Percentiles rank a stretch among this genome's conserved stretches.
These are phyloP conservation scores for Nannobrachium achirus DNA, from an alignment of 2,113 vertebrate species.

Conservation along the genomic window DNA sequence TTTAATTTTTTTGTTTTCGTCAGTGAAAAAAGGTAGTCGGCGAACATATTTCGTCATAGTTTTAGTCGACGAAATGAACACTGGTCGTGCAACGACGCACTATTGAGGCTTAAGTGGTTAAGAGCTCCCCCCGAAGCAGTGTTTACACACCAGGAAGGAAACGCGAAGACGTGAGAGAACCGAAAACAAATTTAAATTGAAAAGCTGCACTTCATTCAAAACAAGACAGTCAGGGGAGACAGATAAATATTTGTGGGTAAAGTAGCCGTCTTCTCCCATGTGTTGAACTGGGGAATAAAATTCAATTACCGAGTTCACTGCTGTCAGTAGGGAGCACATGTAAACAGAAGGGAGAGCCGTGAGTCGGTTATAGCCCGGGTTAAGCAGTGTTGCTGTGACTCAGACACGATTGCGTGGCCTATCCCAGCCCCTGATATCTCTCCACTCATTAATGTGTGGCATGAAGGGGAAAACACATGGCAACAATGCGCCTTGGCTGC, in stretches of 20 bases:
- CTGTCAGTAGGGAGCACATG: constrained; percentile 48
- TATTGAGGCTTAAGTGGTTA: too few relatives aligned
- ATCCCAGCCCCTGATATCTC: constrained; percentile 38
- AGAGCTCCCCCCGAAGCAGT: background rate
- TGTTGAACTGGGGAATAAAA: constrained; percentile 52
- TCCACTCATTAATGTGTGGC: constrained; percentile 63
- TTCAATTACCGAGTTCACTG: constrained; percentile 43
- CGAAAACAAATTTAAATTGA: constrained; percentile 54
- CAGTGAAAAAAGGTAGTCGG: too few relatives aligned
- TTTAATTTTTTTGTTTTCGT: too few relatives aligned
- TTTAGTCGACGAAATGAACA: too few relatives aligned
- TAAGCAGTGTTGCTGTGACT: constrained; percentile 43
- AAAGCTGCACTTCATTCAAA: constrained; percentile 43
- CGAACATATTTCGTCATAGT: too few relatives aligned
- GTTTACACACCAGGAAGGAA: constrained; percentile 25
- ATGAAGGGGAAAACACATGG: constrained; percentile 68
- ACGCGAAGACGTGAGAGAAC: constrained; percentile 38
- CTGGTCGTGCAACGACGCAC: too few relatives aligned
- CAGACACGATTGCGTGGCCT: constrained; percentile 45
- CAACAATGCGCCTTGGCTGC: constrained; percentile 57
- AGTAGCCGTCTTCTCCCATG: constrained; percentile 51
- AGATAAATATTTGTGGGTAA: constrained; percentile 53
- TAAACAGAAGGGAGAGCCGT: constrained; percentile 40
- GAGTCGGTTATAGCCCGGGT: constrained; percentile 40
- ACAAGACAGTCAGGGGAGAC: constrained; percentile 45